Conservation (phyloP, 2,113 vertebrate genomes). For the Orthonyx spaldingii region DNA sequence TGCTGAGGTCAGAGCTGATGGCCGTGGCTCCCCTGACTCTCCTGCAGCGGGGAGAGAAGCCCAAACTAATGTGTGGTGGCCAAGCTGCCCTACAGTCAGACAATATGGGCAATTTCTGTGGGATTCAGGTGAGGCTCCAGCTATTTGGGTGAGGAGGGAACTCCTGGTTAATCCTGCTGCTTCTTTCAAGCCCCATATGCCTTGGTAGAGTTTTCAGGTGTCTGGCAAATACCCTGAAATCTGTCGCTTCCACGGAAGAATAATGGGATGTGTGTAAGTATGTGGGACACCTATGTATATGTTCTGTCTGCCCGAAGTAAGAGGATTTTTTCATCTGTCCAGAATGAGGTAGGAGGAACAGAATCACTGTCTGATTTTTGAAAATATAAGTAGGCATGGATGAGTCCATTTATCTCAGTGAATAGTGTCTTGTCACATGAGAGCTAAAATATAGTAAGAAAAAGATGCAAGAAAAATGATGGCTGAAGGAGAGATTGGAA, state of each 20-base stretch:
- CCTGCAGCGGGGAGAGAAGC: neutral
- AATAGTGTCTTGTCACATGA: neutral
- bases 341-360: neutral
- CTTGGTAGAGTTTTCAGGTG: neutral
- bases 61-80: rapidly evolving
- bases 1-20: neutral
- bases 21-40: neutral
- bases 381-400: neutral
- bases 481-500: neutral
- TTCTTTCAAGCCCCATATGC: neutral
- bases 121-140: neutral
- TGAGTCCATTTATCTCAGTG: neutral
- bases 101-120: neutral
- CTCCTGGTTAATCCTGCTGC: neutral
- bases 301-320: neutral
- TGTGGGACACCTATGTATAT: neutral
- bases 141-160: neutral
- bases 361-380: neutral
- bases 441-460: neutral
- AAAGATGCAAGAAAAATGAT: neutral
- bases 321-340: neutral
- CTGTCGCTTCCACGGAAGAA: neutral
- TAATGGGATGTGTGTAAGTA: neutral
- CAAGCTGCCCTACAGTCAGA: neutral
- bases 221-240: neutral